Evolutionary conservation across 2,113 vertebrate species (phyloP).

Genomic region (Neodontobutis hainanensis): DNA sequence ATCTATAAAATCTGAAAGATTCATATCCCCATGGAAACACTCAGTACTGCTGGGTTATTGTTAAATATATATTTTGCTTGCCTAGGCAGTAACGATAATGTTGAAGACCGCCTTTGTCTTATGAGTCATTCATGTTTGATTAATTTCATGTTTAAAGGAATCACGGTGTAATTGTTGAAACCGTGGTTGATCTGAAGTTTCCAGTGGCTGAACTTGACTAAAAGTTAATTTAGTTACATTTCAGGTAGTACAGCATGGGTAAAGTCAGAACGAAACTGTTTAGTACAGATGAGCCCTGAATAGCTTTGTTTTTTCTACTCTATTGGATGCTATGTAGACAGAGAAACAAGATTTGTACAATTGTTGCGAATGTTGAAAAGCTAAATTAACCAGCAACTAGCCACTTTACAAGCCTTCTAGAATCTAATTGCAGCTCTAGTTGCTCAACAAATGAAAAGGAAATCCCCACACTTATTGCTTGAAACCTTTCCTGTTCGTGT

Average conservation of each 20-base stretch:
- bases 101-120: neutral
- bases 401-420: slow-evolving; percentile 2
- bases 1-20: slow-evolving; percentile 34
- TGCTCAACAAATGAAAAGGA: slow-evolving; percentile 31
- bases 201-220: no score
- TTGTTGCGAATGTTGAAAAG: no score
- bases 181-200: slow-evolving; percentile 1
- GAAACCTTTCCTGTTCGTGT: neutral
- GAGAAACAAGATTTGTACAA: no score
- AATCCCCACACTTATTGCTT: slow-evolving; percentile 29
- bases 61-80: slow-evolving; percentile 38
- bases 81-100: slow-evolving; percentile 20
- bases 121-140: slow-evolving; percentile 23
- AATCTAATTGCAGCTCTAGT: no score
- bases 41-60: slow-evolving; percentile 32
- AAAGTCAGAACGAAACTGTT: no score
- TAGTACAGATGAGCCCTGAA: no score
- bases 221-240: no score
- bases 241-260: no score
- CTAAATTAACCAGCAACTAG: no score
- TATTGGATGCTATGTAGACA: no score
- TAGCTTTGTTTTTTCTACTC: no score
- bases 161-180: neutral
- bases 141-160: slow-evolving; percentile 9
- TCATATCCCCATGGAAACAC: slow-evolving; percentile 51